Conservation (phyloP, 2,888 invertebrate species). For the Cotesia congregata region DNA sequence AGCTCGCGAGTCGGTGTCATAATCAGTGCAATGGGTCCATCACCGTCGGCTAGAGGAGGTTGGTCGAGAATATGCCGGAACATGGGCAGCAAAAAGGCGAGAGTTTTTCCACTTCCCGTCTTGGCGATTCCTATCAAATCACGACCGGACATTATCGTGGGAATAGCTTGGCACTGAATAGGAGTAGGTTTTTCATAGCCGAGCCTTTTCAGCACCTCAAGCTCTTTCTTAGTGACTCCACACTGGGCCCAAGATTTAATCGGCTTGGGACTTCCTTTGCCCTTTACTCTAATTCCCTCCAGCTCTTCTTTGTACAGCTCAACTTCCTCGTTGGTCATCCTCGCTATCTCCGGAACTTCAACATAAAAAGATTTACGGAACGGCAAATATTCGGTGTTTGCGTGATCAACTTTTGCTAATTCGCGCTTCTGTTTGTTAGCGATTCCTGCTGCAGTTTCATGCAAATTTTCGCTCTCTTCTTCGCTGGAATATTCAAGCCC, state of each 20-base stretch:
- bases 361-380: constrained; percentile 98
- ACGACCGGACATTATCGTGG: constrained; percentile 95
- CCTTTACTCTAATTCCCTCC: constrained; percentile 96
- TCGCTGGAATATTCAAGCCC: constrained; percentile 97
- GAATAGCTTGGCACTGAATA: constrained; percentile 98
- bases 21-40: constrained; percentile 96
- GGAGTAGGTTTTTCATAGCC: constrained; percentile 98
- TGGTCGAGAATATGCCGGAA: constrained; percentile 97
- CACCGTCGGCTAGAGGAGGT: constrained; percentile 92
- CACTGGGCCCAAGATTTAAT: constrained; percentile 98
- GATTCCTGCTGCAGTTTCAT: constrained; percentile 88
- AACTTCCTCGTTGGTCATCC: constrained; percentile 90
- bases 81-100: constrained; percentile 98
- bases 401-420: constrained; percentile 92
- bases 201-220: constrained; percentile 91
- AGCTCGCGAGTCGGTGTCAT: constrained; percentile 99
- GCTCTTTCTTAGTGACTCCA: constrained; percentile 95
- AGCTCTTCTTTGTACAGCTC: constrained; percentile 89
- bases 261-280: constrained; percentile 96
- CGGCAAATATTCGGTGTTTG: constrained; percentile 86
- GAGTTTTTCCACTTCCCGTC: constrained; percentile 98
- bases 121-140: constrained; percentile 99
- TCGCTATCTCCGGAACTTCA: constrained; percentile 94
- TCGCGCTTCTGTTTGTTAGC: constrained; percentile 95
- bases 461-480: constrained; percentile 95